These are phyloP conservation scores for Tortricodes alternella DNA, from an alignment of 2,888 invertebrate species.

Conservation along the genomic window DNA sequence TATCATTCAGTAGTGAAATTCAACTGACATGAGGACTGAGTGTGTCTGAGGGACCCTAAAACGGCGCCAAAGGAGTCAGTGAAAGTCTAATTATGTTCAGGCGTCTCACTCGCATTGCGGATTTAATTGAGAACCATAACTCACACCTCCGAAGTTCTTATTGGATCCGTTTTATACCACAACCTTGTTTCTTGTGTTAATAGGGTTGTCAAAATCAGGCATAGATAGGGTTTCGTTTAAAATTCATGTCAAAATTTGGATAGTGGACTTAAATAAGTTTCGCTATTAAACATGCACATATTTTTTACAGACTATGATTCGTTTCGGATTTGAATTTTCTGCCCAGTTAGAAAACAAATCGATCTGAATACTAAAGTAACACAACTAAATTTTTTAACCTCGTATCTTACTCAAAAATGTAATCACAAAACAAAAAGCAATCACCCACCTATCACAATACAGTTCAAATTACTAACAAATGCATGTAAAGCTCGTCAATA, in stretches of 20 bases:
- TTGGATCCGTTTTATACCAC: not conserved
- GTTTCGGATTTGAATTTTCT: too few species aligned
- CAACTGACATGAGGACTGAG: too few species aligned
- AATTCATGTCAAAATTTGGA: too few species aligned
- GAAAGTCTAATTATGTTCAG: slow-evolving; percentile 16
- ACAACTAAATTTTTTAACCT: too few species aligned
- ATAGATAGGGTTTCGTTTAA: too few species aligned
- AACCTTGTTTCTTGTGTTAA: not conserved
- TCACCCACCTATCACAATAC: not conserved
- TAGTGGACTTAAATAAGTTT: too few species aligned
- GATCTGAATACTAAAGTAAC: not conserved
- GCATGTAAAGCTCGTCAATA: not conserved
- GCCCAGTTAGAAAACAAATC: too few species aligned
- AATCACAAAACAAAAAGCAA: not conserved
- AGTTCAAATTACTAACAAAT: not conserved
- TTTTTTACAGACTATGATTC: too few species aligned
- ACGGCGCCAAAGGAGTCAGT: not conserved
- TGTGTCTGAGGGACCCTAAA: too few species aligned
- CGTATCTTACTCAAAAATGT: not conserved
- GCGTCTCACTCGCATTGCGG: not conserved
- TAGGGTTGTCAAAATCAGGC: slow-evolving; percentile 14
- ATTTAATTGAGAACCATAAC: slow-evolving; percentile 25
- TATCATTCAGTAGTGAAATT: too few species aligned
- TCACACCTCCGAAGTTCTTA: slow-evolving; percentile 18
- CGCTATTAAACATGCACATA: too few species aligned